Conservation (phyloP, 1,140 invertebrate species). For the Mercenaria mercenaria region DNA sequence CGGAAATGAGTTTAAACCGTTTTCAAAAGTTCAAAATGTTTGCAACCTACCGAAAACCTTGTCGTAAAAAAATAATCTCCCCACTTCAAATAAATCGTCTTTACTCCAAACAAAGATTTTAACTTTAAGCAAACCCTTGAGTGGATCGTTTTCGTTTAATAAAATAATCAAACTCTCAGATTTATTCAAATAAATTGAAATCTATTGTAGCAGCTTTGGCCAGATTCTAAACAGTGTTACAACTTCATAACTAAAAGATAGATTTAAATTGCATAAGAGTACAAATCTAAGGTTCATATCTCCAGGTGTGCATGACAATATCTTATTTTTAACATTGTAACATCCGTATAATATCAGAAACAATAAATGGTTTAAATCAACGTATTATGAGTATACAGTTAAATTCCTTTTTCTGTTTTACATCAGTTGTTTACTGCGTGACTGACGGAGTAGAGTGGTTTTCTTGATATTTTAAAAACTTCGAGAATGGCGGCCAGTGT, state of each 20-base stretch:
- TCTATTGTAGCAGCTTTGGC: not conserved
- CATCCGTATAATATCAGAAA: too few species aligned
- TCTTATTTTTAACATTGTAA: too few species aligned
- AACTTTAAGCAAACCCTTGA: not conserved
- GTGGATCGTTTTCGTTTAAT: not conserved
- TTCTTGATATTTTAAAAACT: too few species aligned
- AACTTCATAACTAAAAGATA: not conserved
- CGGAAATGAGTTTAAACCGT: not conserved
- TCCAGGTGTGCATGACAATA: too few species aligned
- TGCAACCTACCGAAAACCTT: not conserved
- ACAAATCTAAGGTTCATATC: too few species aligned
- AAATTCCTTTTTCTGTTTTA: too few species aligned
- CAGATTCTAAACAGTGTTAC: not conserved
- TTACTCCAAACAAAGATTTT: not conserved
- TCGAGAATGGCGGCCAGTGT: too few species aligned
- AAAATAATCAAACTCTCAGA: not conserved
- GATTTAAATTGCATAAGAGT: not conserved
- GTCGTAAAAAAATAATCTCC: not conserved
- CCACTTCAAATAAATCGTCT: slow-evolving; percentile 16
- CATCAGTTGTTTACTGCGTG: too few species aligned
- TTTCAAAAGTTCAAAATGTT: not conserved
- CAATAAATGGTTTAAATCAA: too few species aligned
- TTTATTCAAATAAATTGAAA: slow-evolving; percentile 18
- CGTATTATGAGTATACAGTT: too few species aligned
- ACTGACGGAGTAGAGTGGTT: too few species aligned